Evolutionary conservation across 2,797 vertebrate species (phyloP).

Genomic region (Oreortyx pictus): DNA sequence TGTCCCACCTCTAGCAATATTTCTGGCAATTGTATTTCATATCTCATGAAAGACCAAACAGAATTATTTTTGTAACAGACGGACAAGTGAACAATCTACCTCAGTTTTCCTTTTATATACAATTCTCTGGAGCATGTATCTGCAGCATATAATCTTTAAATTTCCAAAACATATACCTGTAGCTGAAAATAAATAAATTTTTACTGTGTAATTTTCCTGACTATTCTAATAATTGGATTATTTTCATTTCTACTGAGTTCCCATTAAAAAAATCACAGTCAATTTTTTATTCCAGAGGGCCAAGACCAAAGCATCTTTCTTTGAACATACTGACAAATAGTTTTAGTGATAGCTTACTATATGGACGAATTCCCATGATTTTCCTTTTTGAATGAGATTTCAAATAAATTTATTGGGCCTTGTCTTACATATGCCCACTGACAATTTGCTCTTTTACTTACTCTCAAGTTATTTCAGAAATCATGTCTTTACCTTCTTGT

Average conservation of each 20-base stretch:
- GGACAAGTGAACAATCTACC: slow-evolving; percentile 11
- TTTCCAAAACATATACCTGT: slow-evolving; percentile 19
- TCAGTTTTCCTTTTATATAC: slow-evolving; percentile 23
- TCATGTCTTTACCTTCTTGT: not conserved
- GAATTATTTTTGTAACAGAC: not conserved
- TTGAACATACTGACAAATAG: not conserved
- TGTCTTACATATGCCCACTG: not conserved
- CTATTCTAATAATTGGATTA: slow-evolving; percentile 29
- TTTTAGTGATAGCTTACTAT: slow-evolving; percentile 9
- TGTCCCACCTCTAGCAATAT: not conserved
- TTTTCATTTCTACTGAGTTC: not conserved
- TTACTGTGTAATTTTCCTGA: slow-evolving; percentile 45
- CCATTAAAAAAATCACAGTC: not conserved
- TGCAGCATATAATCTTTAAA: not conserved
- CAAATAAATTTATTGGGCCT: not conserved
- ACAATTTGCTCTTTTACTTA: not conserved
- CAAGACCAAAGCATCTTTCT: slow-evolving; percentile 13
- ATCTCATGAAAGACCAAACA: slow-evolving; percentile 39
- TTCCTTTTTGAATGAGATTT: not conserved
- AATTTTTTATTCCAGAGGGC: not conserved
- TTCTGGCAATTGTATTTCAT: not conserved
- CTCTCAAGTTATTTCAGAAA: not conserved
- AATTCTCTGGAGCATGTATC: slow-evolving; percentile 26
- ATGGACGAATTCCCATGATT: not conserved
- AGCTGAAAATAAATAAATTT: slow-evolving; percentile 32